phyloP scores from a whole-genome alignment of 35 echinoderm and acorn worm species.

The Lytechinus pictus region DNA sequence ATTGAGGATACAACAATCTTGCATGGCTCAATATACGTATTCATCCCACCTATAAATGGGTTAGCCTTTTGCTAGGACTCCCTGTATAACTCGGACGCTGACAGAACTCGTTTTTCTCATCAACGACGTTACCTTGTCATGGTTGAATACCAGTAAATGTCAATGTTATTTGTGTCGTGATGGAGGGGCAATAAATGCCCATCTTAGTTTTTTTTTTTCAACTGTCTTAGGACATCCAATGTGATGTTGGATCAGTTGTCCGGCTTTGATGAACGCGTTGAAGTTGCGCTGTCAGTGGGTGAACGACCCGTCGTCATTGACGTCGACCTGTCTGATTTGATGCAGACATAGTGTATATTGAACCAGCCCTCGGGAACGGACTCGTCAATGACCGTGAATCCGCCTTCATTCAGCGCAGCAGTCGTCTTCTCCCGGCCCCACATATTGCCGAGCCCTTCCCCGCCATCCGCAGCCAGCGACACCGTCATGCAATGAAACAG shows the following conservation, averaged over 20 bases:
- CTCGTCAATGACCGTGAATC: slow-evolving; percentile 65
- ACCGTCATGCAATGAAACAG: slow-evolving; percentile 98
- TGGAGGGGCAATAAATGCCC: neutral
- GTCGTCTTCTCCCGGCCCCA: slow-evolving; percentile 79
- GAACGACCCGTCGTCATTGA: neutral
- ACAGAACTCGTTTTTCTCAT: neutral
- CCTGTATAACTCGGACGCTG: no score
- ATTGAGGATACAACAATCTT: no score
- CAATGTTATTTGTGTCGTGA: neutral
- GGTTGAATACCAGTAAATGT: neutral
- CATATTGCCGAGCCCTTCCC: slow-evolving; percentile 89
- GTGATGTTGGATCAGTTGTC: neutral
- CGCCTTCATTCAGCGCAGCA: slow-evolving; percentile 57
- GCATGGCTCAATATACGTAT: no score
- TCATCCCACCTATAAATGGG: no score
- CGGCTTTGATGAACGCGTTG: neutral
- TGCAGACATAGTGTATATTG: slow-evolving; percentile 92
- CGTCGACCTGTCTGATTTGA: slow-evolving; percentile 11
- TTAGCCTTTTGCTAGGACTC: no score
- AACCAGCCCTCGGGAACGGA: slow-evolving; percentile 78
- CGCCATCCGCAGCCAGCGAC: slow-evolving; percentile 66
- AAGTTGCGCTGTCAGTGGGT: neutral
- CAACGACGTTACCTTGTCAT: neutral
- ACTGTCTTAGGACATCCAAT: neutral
- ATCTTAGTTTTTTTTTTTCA: neutral